Percentiles rank a stretch among this genome's conserved stretches.
These are phyloP conservation scores for Acheta domesticus DNA, from an alignment of 2,888 invertebrate genomes.

Conservation along the genomic window DNA sequence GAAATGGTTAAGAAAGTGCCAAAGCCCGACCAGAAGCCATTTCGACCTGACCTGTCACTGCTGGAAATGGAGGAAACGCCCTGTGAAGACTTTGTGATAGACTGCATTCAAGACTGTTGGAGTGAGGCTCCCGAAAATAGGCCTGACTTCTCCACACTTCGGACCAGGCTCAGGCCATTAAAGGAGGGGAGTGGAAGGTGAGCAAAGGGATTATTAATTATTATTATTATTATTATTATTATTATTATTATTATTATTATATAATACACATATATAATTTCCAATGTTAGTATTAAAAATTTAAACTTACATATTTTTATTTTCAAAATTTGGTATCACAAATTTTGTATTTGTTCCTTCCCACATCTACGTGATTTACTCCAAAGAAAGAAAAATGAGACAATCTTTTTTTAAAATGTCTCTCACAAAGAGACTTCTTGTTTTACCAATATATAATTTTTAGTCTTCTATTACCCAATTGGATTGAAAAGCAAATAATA, in stretches of 20 bases:
- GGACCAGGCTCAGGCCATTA: conserved; percentile 80
- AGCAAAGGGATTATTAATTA: neutral
- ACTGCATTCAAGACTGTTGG: conserved; percentile 87
- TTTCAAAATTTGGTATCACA: no score
- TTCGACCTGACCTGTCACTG: conserved; percentile 73
- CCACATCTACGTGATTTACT: no score
- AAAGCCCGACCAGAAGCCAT: conserved; percentile 64
- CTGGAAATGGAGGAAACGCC: conserved; percentile 63
- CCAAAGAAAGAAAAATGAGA: no score
- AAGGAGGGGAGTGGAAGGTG: conserved; percentile 59
- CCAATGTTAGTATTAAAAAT: neutral
- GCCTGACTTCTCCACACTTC: conserved; percentile 80
- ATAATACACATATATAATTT: neutral
- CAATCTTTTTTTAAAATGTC: no score
- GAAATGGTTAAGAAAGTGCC: conserved; percentile 73
- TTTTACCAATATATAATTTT: no score
- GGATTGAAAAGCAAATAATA: no score
- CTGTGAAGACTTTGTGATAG: conserved; percentile 75
- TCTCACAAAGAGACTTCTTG: no score
- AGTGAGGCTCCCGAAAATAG: conserved; percentile 75
- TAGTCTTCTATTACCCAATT: no score
- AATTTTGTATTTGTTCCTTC: no score
- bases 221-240: no score
- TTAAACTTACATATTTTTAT: no score
- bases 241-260: no score